Conservation (phyloP, 2,113 vertebrate species). For the Nanorana parkeri region DNA sequence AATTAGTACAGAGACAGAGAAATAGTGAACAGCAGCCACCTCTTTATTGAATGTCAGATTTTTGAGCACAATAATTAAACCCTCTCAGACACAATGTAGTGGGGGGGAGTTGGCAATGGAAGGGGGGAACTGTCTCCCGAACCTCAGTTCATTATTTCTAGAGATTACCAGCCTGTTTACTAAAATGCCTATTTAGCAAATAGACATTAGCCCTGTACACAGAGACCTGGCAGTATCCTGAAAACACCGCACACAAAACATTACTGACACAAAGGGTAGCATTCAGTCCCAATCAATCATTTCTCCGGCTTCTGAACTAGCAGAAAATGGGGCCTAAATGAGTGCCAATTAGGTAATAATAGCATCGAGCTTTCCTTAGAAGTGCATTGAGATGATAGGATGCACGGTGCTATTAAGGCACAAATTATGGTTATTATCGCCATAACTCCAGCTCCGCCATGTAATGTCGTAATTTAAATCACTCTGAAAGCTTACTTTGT, state of each 20-base stretch:
- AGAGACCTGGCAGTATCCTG: neutral
- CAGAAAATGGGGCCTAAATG: conserved; percentile 31
- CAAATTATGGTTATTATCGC: conserved; percentile 53
- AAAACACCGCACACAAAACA: neutral
- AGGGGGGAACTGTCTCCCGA: no score
- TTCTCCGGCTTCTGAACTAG: conserved; percentile 20
- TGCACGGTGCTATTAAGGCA: conserved; percentile 51
- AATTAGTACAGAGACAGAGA: neutral
- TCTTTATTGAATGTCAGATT: neutral
- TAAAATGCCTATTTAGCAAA: conserved; percentile 24
- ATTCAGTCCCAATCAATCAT: conserved; percentile 43
- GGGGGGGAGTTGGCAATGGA: no score
- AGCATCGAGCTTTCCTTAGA: conserved; percentile 45
- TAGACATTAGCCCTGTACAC: neutral
- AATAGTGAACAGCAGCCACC: neutral
- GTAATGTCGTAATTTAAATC: conserved; percentile 28
- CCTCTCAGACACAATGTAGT: neutral
- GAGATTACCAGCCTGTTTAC: neutral
- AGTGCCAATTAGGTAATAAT: conserved; percentile 52
- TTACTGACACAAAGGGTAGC: conserved; percentile 5
- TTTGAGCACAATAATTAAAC: conserved; percentile 28
- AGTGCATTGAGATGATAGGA: conserved; percentile 52
- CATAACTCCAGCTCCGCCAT: conserved; percentile 11
- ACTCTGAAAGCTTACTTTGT: neutral
- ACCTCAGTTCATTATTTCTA: neutral